Percentiles rank a stretch among this genome's conserved stretches.
phyloP scores from a whole-genome alignment of 2,888 invertebrate species.

The Mythimna vitellina region DNA sequence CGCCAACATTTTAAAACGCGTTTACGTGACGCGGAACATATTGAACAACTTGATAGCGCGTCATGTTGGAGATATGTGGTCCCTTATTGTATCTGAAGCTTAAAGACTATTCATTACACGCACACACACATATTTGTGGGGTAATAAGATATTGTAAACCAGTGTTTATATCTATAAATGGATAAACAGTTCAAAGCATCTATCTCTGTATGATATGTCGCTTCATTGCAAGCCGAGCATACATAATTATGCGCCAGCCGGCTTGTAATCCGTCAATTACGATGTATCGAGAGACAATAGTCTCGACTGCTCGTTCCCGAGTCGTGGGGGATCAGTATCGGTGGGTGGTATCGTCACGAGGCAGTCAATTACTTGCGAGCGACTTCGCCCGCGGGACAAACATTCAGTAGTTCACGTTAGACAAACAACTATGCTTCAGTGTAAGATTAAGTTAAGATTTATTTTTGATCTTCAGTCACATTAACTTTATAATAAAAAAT shows the following conservation, averaged over 20 bases:
- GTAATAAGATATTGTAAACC: too few species aligned
- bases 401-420: neutral
- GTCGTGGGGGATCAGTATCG: slow-evolving; percentile 3
- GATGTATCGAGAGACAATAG: slow-evolving; percentile 31
- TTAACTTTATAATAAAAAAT: neutral
- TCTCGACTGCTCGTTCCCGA: slow-evolving; percentile 13
- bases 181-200: neutral
- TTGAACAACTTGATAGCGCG: too few species aligned
- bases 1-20: too few species aligned
- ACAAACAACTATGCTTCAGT: neutral
- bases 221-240: neutral
- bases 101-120: too few species aligned
- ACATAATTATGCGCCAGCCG: neutral
- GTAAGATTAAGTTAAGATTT: neutral
- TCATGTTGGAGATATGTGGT: too few species aligned
- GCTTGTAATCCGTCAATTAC: slow-evolving; percentile 26
- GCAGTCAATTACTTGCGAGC: slow-evolving; percentile 17
- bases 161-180: neutral
- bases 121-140: too few species aligned
- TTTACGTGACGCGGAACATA: too few species aligned
- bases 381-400: slow-evolving; percentile 24
- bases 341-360: slow-evolving; percentile 25
- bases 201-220: neutral
- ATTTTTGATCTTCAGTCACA: neutral
- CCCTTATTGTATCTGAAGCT: too few species aligned